Evolutionary conservation across 2,888 invertebrate species (phyloP), one percentile per base, ranked within the genome.

Genomic region (Tiliacea citrago): DNA sequence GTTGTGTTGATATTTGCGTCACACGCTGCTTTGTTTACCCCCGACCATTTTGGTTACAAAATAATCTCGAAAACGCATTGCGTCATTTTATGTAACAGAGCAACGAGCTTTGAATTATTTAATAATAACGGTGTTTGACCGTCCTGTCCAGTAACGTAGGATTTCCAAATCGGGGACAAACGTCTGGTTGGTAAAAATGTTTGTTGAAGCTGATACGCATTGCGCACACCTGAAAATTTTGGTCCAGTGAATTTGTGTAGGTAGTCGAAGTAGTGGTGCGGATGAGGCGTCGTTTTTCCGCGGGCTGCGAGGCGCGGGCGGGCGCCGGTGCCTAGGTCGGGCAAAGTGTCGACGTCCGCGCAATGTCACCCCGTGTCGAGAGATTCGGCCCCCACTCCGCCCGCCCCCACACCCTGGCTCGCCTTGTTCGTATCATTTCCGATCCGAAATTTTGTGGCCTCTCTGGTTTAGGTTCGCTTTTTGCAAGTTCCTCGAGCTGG

Each of bases 291-390:
- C 90, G 88, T 86, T 91, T 82, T 93, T 93, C 93, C 92, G 92
- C 89, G 89, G 88, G 89, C 82, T 88, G 88, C 81, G 89, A 85
- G 90, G 90, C 84, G 89, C 88, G 87, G 89, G 85, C 87, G 89
- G 83, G 87, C 81, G 90, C 84, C 86, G 90, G 86, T 82, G 91
- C 90, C 90, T 95, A 96, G 95, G 96, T 96, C 95, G 95, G 94
- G 93, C 93, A 94, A 86, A 92, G 91, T 92, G 95, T 96, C 96
- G 94, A 92, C 88, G 95, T 87, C 94, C 96, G 93, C 89, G 90
- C 96, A 95, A 96, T 95, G 96, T 96, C 96, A 96, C 96, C 96
- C 94, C 93, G 93, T 89, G 89, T 88, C 86, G 90, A 92, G 91
- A 93, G 92, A 91, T 93, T 94, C 92, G 93, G 92, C 92, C 87